These are phyloP conservation scores for Drosophila seclusa DNA, from an alignment of 2,888 invertebrate species.

Conservation along the genomic window DNA sequence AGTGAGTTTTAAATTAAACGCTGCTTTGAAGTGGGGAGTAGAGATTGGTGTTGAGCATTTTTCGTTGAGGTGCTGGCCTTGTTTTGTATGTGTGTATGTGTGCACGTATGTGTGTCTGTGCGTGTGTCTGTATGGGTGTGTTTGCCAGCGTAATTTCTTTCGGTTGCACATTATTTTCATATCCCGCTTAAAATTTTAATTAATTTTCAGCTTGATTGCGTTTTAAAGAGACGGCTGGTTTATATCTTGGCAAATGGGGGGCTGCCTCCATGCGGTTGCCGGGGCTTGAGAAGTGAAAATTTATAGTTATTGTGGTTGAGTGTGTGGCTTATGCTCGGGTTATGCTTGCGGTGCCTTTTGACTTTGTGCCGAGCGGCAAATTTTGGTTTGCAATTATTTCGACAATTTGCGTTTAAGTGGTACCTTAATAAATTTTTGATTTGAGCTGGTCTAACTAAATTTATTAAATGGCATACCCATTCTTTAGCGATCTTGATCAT, in stretches of 20 bases:
- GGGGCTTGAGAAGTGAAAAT: constrained; percentile 48
- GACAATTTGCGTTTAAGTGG: constrained; percentile 56
- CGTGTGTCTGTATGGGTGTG: constrained; percentile 8
- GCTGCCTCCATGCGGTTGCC: constrained; percentile 41
- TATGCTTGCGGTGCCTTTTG: constrained; percentile 48
- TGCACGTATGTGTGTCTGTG: constrained; percentile 5
- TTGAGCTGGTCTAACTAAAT: constrained; percentile 6
- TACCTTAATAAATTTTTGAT: constrained; percentile 68
- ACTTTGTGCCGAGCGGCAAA: constrained; percentile 56
- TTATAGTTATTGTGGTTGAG: constrained; percentile 75
- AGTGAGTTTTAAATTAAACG: constrained; percentile 75
- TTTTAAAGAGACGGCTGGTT: constrained; percentile 81
- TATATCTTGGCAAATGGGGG: constrained; percentile 35
- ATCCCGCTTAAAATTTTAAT: constrained; percentile 83
- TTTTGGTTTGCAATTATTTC: constrained; percentile 65
- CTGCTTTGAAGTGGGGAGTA: constrained; percentile 23
- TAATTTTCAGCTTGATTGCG: constrained; percentile 84
- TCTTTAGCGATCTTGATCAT: not conserved
- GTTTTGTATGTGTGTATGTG: constrained; percentile 26
- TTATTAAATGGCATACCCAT: not conserved
- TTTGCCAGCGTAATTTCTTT: constrained; percentile 49
- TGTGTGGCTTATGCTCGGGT: constrained; percentile 38
- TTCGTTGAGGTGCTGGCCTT: constrained; percentile 9
- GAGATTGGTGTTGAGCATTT: constrained; percentile 17
- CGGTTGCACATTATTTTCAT: constrained; percentile 76